phyloP scores from a whole-genome alignment of 2,888 invertebrate genomes.

The Lissocephala sabroskyi region DNA sequence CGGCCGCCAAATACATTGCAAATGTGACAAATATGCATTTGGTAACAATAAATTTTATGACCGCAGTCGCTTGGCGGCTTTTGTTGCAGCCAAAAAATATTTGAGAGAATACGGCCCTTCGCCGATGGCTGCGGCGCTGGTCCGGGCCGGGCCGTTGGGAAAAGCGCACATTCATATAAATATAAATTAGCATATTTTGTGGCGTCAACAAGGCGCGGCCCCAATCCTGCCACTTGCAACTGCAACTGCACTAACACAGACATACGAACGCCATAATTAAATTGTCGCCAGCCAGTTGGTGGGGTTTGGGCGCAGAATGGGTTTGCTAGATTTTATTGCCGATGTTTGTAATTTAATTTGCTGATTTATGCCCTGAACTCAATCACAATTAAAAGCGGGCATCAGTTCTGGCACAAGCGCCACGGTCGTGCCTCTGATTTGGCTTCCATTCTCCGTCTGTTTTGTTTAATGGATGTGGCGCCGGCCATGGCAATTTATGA shows the following conservation, averaged over 20 bases:
- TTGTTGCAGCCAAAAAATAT: slow-evolving; percentile 46
- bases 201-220: slow-evolving; percentile 47
- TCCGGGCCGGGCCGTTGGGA: slow-evolving; percentile 8
- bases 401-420: slow-evolving; percentile 17
- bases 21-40: slow-evolving; percentile 65
- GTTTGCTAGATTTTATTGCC: slow-evolving; percentile 54
- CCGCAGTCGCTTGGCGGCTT: slow-evolving; percentile 44
- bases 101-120: too few relatives aligned
- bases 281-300: slow-evolving; percentile 43
- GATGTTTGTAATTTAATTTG: slow-evolving; percentile 55
- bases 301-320: slow-evolving; percentile 25
- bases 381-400: slow-evolving; percentile 53
- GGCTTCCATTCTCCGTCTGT: slow-evolving; percentile 2
- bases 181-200: slow-evolving; percentile 65
- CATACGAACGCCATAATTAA: slow-evolving; percentile 39
- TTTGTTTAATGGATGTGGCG: slow-evolving; percentile 6
- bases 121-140: slow-evolving; percentile 16
- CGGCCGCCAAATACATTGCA: slow-evolving; percentile 53
- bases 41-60: slow-evolving; percentile 58
- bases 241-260: not conserved
- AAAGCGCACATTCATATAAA: slow-evolving; percentile 53
- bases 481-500: slow-evolving; percentile 49
- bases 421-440: slow-evolving; percentile 35
- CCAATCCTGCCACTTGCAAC: slow-evolving; percentile 9
- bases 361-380: slow-evolving; percentile 56